Base-by-base conservation (phyloP, 2,113 vertebrate species). In the Ophiodon elongatus region DNA sequence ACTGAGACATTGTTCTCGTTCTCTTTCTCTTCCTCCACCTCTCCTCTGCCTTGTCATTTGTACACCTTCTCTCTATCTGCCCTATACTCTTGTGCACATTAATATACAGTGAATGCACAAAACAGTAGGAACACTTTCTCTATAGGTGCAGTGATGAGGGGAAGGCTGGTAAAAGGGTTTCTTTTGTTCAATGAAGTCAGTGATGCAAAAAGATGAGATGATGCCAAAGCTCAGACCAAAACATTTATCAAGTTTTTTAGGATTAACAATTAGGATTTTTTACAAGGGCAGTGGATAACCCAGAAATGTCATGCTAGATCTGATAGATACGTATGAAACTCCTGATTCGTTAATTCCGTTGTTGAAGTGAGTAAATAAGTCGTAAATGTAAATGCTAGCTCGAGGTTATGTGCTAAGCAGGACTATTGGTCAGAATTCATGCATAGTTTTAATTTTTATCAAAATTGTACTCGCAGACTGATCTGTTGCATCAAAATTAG, bases 1-100 rank as follows among this genome's bases (percentile, higher is more conserved):
- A 80, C 68, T 0, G 27, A 89, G 87, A 83, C 88, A 87, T 78
- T 89, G 85, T 84, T 76, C 73, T 72, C 76, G 1, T 54, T 54
- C 76, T 45, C 27, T 74, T 54, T 54, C 76, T 45, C 27, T 74
- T 72, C 79, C 13, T 62, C 71, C 67, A 67, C 56, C 80, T 84
- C 52, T 78, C 60, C 57, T 68, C 75, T 45, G 47, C 69, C 14
- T 31, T 45, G 60, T 73, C 54, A 59, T 63, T 64, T 45, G 60
- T 47, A 19, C 54, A 35, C 67, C n/a, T 79, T 37, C 50, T 47
- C 52, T 75, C 41, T 11, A 10, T 60, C 70, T 59, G 37, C 52
- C 66, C 39, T 17, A 6, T 76, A 54, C 74, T 33, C 68, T 31
- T 31, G 9, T 64, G 39, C 8, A 11, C 39, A 75, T 72, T 62